phyloP scores from a whole-genome alignment of 2,888 invertebrate genomes.

The Papilio elwesi region DNA sequence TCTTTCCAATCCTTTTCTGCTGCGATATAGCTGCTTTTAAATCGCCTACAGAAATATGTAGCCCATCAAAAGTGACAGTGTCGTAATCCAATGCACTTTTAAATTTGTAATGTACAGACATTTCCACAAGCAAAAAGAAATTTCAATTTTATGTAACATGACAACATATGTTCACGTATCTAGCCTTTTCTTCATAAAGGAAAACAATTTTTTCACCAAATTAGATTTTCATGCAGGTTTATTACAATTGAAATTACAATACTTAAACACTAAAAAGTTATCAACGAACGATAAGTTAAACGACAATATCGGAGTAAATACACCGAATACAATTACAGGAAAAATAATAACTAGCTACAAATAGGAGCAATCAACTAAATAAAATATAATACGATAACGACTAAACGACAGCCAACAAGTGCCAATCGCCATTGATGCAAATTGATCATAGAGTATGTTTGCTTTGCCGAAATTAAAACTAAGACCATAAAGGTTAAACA shows the following conservation, averaged over 20 bases:
- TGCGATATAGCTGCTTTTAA: constrained; percentile 97
- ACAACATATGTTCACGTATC: constrained; percentile 50
- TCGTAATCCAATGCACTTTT: constrained; percentile 98
- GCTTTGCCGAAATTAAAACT: too few species aligned
- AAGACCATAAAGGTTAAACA: too few species aligned
- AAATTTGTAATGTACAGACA: constrained; percentile 99
- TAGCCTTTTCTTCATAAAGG: constrained; percentile 7
- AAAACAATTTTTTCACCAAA: constrained; percentile 27
- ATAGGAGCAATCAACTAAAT: constrained; percentile 9
- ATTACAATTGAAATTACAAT: constrained; percentile 1
- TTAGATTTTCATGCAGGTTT: constrained; percentile 10
- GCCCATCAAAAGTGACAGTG: constrained; percentile 98
- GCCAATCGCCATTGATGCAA: constrained; percentile 28
- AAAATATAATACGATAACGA: background rate
- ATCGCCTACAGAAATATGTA: constrained; percentile 97
- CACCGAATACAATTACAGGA: background rate
- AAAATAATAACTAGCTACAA: background rate
- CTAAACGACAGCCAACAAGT: constrained; percentile 20
- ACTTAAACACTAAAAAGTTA: background rate
- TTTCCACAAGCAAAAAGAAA: constrained; percentile 68
- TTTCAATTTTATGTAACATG: constrained; percentile 57
- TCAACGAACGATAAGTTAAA: background rate
- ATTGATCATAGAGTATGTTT: background rate
- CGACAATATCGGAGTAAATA: background rate
- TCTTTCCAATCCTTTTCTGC: constrained; percentile 97